Base-by-base conservation (phyloP, 2,113 vertebrate genomes). In the Grammatotria lemairii region DNA sequence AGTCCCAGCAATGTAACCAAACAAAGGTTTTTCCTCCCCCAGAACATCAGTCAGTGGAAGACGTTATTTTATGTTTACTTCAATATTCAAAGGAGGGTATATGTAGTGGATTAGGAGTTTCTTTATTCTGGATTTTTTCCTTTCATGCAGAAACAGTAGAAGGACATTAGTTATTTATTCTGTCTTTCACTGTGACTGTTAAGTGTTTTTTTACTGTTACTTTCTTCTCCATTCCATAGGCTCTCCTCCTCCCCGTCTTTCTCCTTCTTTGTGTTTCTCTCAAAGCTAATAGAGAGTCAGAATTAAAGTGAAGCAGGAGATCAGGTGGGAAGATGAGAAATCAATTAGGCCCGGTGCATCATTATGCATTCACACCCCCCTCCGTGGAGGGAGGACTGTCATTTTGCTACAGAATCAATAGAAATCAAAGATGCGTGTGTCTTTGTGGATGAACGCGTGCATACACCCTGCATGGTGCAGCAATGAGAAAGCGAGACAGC, bases 251-350 rank as follows among this genome's bases (percentile, higher is more conserved):
- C 28, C 40, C 63, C 12, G 3, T 31, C 84, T 81, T 26, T 40
- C 19, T 45, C 81, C 51, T 33, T 85, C 81, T 82, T 47, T 65
- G n/a, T 5, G 47, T 65, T 79, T 84, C 79, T 83, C 40, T 79
- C 26, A 8, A 49, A 85, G 82, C 86, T 91, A 90, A 94, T 94
- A 63, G 55, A 89, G 87, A 88, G 84, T 12, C 85, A 88, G 88
- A 93, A 85, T 82, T 87, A 94, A 90, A 91, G 90, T 89, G 73
- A 84, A 88, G 65, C 86, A 38, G 55, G 75, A 88, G 88, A 94
- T 94, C 89, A 92, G 92, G 82, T 91, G 94, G 91, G 89, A 81
- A 87, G 92, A 95, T 94, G 95, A 96, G 92, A 95, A 97, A 96
- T 96, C 94, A 96, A 96, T 96, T 96, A 95, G 93, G 92, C 80